Conservation (phyloP, 2,113 vertebrate genomes). For the Halcyon malimbica region DNA sequence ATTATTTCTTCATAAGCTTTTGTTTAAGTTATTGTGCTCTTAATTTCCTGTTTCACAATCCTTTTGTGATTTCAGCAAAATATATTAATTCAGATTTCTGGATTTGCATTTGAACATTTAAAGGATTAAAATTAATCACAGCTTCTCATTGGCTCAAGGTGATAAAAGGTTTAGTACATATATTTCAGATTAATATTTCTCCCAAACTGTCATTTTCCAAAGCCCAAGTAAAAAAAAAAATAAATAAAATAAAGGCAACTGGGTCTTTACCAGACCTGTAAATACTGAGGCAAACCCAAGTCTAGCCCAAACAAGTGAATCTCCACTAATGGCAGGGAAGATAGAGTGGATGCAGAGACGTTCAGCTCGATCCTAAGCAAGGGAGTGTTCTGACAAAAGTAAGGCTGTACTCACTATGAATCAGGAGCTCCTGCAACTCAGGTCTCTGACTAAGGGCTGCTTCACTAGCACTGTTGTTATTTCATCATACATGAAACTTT, state of each 20-base stretch:
- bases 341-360: not conserved
- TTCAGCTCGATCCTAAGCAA: not conserved
- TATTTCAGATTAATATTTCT: not conserved
- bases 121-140: conserved; percentile 41
- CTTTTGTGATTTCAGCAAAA: conserved; percentile 33
- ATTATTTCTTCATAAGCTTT: conserved; percentile 59
- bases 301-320: not conserved
- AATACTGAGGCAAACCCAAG: not conserved
- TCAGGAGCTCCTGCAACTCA: not conserved
- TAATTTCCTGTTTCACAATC: conserved; percentile 67
- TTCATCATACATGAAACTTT: not conserved
- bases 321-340: not conserved
- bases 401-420: not conserved
- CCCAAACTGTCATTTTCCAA: not conserved
- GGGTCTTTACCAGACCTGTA: not conserved
- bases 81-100: conserved; percentile 37
- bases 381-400: not conserved
- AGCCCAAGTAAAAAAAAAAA: not conserved
- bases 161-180: not conserved
- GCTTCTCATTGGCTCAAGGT: not conserved
- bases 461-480: not conserved
- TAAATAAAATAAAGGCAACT: not conserved
- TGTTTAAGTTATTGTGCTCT: conserved; percentile 60
- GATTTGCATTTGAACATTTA: conserved; percentile 33
- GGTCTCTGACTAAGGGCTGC: conserved; percentile 52